Percentiles rank a stretch among this genome's conserved stretches.
Evolutionary conservation across 1,140 invertebrate genomes (phyloP).

Genomic region (Bradynema listronoti): DNA sequence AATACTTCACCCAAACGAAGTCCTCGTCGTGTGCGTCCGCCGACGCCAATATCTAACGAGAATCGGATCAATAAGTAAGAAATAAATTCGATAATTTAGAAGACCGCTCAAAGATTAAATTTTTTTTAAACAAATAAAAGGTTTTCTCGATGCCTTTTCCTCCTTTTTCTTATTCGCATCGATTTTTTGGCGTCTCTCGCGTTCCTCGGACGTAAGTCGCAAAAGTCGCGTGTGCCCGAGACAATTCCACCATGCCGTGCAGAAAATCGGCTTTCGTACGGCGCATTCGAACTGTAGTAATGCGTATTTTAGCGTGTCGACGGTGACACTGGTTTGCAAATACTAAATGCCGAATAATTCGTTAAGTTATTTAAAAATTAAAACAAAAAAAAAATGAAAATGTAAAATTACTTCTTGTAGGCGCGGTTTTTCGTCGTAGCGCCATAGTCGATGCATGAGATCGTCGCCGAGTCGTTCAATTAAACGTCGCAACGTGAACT

Average conservation of each 20-base stretch:
- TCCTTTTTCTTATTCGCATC: slow-evolving; percentile 29
- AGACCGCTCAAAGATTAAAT: background rate
- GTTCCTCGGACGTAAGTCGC: slow-evolving; percentile 26
- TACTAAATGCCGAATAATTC: too few relatives aligned
- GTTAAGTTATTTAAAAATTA: too few relatives aligned
- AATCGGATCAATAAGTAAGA: slow-evolving; percentile 14
- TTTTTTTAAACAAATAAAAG: background rate
- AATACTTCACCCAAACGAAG: slow-evolving; percentile 41
- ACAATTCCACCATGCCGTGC: slow-evolving; percentile 39
- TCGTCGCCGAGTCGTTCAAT: slow-evolving; percentile 38
- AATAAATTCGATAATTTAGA: slow-evolving; percentile 21
- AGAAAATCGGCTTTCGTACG: slow-evolving; percentile 39
- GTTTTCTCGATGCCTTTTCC: slow-evolving; percentile 13
- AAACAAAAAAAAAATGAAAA: slow-evolving; percentile 10
- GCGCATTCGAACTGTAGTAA: slow-evolving; percentile 34
- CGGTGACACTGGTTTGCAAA: slow-evolving; percentile 1
- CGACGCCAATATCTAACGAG: slow-evolving; percentile 1
- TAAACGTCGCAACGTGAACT: slow-evolving; percentile 25
- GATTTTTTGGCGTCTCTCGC: slow-evolving; percentile 26
- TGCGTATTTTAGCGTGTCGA: slow-evolving; percentile 16
- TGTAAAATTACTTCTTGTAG: slow-evolving; percentile 14
- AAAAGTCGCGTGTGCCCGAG: slow-evolving; percentile 33
- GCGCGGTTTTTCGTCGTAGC: slow-evolving; percentile 16
- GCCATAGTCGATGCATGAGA: slow-evolving; percentile 41
- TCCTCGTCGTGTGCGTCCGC: slow-evolving; percentile 21